Percentiles rank a stretch among this genome's conserved stretches.
Evolutionary conservation across 2,888 invertebrate species (phyloP).

Genomic region (Rosalia funebris): DNA sequence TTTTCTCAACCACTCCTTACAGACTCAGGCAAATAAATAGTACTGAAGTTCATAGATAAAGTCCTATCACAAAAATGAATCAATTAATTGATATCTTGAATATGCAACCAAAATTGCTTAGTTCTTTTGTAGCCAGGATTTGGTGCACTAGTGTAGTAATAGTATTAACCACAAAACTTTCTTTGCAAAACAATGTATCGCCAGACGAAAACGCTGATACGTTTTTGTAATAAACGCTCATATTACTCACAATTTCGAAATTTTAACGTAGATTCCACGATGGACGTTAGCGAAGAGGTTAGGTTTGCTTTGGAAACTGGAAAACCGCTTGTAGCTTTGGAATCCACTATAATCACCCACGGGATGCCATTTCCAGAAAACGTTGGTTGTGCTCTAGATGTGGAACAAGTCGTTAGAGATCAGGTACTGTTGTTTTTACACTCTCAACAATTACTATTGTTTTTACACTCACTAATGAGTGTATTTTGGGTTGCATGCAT

Average conservation of each 20-base stretch:
- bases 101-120: no score
- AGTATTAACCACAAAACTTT: neutral
- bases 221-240: neutral
- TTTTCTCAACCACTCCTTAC: no score
- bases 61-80: no score
- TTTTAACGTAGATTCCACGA: constrained; percentile 21
- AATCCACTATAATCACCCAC: constrained; percentile 98
- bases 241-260: neutral
- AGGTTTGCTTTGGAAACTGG: constrained; percentile 70
- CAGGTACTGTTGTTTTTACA: constrained; percentile 66
- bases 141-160: no score
- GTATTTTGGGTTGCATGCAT: constrained; percentile 20
- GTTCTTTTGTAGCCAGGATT: no score
- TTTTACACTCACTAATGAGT: no score
- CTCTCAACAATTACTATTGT: neutral
- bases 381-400: constrained; percentile 82
- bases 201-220: constrained; percentile 2
- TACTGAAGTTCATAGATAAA: no score
- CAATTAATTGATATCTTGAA: no score
- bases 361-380: constrained; percentile 97
- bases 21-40: no score
- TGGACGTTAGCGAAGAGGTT: constrained; percentile 70
- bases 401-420: constrained; percentile 80
- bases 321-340: constrained; percentile 89
- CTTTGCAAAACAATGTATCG: constrained; percentile 13